Evolutionary conservation across 2,113 vertebrate genomes (phyloP).

Genomic region (Bos indicus): DNA sequence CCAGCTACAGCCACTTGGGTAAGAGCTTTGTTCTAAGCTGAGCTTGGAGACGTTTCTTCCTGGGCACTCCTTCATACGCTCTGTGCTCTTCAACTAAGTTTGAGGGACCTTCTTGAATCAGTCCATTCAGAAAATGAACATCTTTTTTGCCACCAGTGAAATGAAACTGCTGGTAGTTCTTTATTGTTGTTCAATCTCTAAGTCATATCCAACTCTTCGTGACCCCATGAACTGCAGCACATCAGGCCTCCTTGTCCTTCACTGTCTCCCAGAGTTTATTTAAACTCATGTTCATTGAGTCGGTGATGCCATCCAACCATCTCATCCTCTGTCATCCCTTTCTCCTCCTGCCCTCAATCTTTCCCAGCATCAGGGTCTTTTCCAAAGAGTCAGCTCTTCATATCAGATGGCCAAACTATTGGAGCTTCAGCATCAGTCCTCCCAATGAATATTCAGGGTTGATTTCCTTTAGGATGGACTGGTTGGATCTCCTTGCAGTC

Average conservation of each 20-base stretch:
- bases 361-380: not conserved
- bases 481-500: not conserved
- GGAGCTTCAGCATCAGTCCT: not conserved
- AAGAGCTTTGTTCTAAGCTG: not conserved
- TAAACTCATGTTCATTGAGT: not conserved
- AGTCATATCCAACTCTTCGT: not conserved
- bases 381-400: not conserved
- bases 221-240: not conserved
- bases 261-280: not conserved
- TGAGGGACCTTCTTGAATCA: not conserved
- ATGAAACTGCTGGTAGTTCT: not conserved
- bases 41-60: not conserved
- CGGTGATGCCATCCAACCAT: not conserved
- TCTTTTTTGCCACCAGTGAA: not conserved
- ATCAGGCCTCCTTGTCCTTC: not conserved
- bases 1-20: not conserved
- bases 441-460: not conserved
- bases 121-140: not conserved
- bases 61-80: not conserved
- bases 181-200: not conserved
- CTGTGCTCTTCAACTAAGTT: not conserved
- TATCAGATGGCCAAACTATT: not conserved
- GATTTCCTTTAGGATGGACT: not conserved
- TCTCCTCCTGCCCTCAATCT: not conserved
- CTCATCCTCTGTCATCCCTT: fast-evolving